These are phyloP conservation scores for Brachyrhaphis roseni DNA, from an alignment of 2,797 vertebrate genomes.

Conservation along the genomic window DNA sequence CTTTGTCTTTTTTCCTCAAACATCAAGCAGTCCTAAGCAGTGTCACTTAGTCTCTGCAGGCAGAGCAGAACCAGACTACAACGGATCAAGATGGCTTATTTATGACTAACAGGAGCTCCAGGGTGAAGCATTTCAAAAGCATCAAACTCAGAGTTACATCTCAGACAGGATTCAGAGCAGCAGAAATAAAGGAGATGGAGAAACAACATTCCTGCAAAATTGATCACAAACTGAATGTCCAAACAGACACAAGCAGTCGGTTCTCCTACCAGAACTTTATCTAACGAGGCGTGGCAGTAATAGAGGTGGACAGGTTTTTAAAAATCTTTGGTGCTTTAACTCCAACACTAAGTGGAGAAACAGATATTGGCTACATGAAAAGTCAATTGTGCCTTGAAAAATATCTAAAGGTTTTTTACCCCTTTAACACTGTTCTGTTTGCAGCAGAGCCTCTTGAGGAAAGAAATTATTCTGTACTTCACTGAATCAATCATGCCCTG, in stretches of 20 bases:
- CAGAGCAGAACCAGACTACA: slow-evolving; percentile 39
- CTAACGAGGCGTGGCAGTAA: neutral
- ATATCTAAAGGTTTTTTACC: neutral
- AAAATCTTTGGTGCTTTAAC: neutral
- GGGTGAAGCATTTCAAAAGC: slow-evolving; percentile 44
- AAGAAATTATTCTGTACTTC: neutral
- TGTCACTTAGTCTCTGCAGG: slow-evolving; percentile 1
- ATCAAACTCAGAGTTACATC: slow-evolving; percentile 13
- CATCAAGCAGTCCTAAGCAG: slow-evolving; percentile 2
- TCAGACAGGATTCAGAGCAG: neutral
- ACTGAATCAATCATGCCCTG: neutral
- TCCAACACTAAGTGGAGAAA: neutral
- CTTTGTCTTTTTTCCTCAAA: slow-evolving; percentile 16
- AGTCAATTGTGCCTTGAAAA: neutral
- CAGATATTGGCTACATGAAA: neutral
- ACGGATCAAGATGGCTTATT: slow-evolving; percentile 65
- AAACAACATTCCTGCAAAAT: slow-evolving; percentile 42
- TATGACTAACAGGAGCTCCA: slow-evolving; percentile 51
- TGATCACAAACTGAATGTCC: slow-evolving; percentile 10
- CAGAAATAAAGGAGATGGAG: neutral
- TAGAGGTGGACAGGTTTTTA: neutral
- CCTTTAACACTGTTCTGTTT: neutral
- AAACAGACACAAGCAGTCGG: slow-evolving; percentile 20
- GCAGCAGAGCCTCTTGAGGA: too few relatives aligned
- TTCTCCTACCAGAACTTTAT: neutral